Conservation (phyloP, 1,140 invertebrate genomes). For the Platyscapa corneri region DNA sequence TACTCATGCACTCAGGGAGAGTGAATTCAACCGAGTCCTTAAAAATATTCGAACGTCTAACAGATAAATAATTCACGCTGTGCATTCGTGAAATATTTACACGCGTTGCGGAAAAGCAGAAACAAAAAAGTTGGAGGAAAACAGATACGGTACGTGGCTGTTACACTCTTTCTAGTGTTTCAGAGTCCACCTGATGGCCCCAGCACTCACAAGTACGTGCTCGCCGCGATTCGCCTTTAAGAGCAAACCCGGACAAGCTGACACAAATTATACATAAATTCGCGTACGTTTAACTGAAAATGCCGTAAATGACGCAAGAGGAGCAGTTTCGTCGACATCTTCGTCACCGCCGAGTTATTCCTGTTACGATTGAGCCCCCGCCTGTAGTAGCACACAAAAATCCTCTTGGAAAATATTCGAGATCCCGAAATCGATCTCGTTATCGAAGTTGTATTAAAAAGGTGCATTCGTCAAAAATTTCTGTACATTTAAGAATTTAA, state of each 20-base stretch:
- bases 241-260: constrained; percentile 10
- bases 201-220: constrained; percentile 4
- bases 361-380: not conserved
- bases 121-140: not conserved
- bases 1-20: not conserved
- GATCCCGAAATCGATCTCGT: not conserved
- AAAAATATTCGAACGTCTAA: not conserved
- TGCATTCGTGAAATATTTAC: not conserved
- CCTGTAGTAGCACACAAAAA: not conserved
- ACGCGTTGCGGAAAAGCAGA: not conserved
- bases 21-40: not conserved
- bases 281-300: constrained; percentile 31
- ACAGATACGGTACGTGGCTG: not conserved
- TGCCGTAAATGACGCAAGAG: constrained; percentile 35
- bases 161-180: not conserved
- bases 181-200: constrained; percentile 22
- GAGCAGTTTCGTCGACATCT: not conserved
- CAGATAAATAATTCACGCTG: constrained; percentile 4
- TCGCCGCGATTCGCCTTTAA: not conserved
- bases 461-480: not conserved
- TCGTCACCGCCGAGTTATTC: not conserved
- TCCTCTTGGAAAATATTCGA: not conserved
- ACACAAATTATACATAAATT: constrained; percentile 5
- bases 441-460: not conserved
- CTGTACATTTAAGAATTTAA: not conserved